phyloP scores from a whole-genome alignment of 1,140 invertebrate species.

The Hestina assimilis region DNA sequence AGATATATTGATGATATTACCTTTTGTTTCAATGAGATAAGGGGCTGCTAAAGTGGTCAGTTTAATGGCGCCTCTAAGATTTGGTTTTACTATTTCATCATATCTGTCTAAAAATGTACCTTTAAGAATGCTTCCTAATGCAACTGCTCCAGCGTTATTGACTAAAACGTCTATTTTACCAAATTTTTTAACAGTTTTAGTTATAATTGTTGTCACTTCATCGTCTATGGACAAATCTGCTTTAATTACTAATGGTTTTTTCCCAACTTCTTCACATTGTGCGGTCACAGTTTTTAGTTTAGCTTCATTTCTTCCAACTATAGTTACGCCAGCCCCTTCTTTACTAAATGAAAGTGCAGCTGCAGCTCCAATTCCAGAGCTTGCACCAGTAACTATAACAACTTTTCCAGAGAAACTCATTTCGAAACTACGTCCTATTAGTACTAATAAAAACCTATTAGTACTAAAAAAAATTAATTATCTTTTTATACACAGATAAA shows the following conservation, averaged over 20 bases:
- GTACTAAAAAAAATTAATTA: no score
- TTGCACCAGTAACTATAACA: conserved; percentile 18
- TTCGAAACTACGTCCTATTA: neutral
- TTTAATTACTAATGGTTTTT: conserved; percentile 16
- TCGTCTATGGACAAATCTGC: conserved; percentile 16
- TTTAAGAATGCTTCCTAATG: neutral
- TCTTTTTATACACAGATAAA: no score
- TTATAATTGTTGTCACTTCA: conserved; percentile 7
- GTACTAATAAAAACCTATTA: neutral
- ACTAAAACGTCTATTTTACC: conserved; percentile 18
- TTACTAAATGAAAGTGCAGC: conserved; percentile 17
- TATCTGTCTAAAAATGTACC: conserved; percentile 8
- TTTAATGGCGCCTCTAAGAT: neutral
- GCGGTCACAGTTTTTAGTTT: conserved; percentile 14
- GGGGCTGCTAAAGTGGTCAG: conserved; percentile 20
- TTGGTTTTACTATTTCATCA: conserved; percentile 12
- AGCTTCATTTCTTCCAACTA: conserved; percentile 24
- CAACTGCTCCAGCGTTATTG: conserved; percentile 13
- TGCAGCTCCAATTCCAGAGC: conserved; percentile 22
- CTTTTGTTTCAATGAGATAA: conserved; percentile 18
- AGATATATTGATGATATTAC: conserved; percentile 30
- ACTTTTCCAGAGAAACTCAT: conserved; percentile 24
- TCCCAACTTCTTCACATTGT: conserved; percentile 16
- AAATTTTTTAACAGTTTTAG: conserved; percentile 13
- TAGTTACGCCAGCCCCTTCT: conserved; percentile 18